Conservation (phyloP, 1,140 invertebrate species). For the Saccostrea cuccullata region DNA sequence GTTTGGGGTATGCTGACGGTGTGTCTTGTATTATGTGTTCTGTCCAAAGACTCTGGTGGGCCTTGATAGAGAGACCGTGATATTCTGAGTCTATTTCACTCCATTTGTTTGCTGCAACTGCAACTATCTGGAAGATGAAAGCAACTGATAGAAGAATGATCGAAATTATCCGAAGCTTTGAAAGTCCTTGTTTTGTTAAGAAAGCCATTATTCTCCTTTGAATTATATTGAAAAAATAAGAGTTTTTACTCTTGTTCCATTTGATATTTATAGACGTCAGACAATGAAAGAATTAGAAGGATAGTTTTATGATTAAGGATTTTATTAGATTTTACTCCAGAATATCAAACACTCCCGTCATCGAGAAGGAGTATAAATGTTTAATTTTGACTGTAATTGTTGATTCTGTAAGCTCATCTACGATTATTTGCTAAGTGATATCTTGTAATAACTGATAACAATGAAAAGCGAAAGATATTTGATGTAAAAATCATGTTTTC, state of each 20-base stretch:
- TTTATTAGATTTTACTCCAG: not conserved
- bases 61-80: not conserved
- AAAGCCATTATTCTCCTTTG: not conserved
- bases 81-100: constrained; percentile 1
- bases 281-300: no score
- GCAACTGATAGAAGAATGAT: constrained; percentile 3
- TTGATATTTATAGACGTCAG: no score
- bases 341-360: not conserved
- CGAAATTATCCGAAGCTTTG: not conserved
- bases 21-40: not conserved
- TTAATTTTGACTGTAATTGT: constrained; percentile 1
- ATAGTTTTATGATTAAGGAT: not conserved
- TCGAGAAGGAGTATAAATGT: not conserved
- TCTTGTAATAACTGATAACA: not conserved
- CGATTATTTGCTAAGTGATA: not conserved
- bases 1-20: not conserved
- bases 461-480: not conserved
- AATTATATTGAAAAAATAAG: no score
- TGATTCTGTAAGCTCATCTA: not conserved
- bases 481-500: no score
- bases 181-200: constrained; percentile 1
- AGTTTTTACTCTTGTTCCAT: no score
- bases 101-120: not conserved
- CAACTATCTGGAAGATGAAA: not conserved
- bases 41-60: not conserved